Base-by-base conservation (phyloP, 2,797 vertebrate species). In the Gouania willdenowi region DNA sequence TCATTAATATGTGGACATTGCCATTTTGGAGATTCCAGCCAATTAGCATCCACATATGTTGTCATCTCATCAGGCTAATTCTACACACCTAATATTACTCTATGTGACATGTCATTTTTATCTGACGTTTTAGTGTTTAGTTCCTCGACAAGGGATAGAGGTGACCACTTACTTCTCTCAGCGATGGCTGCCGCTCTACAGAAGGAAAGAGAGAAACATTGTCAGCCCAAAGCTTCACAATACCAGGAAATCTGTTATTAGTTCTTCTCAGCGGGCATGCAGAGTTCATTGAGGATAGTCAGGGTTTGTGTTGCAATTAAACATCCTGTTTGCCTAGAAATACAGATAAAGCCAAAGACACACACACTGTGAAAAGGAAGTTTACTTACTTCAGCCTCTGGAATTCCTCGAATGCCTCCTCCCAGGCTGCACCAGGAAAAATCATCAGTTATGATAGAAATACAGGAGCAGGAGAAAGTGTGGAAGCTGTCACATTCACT, bases 321-420 rank as follows among this genome's bases (percentile, higher is more conserved):
- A 65, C 33, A 59, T 74, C 65, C 53, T 56, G 14, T 51, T 50
- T 35, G 21, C 34, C 18, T 38, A 41, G 26, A 56, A 51, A 45
- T 13, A 26, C 25, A 28, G 14, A 39, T 42, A 55, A 35, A 50
- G 49, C 59, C 54, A 29, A 42, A 16, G 18, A 24, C 31, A 32
- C 37, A 25, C 31, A 1, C 7, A 26, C 26, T 41, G 37, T 20
- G 40, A 57, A 26, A 24, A 29, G 24, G 53, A 73, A 53, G 33
- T 66, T 38, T 52, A 94, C 96, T 94, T 90, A 99, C 97, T 99
- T 99, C 55, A 99, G 82, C 72, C 92, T 94, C 82, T 98, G 91
- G 91, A 98, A 99, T 86, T 98, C 96, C 40, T 92, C 92, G 84
- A 90, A 93, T 36, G 97, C 97, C 40, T 94, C 92, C 23, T 98